A percentile compares a stretch with the other conserved stretches of the same genome.
Conservation (phyloP, 2,797 vertebrate species). For the Rhinophrynus dorsalis region DNA sequence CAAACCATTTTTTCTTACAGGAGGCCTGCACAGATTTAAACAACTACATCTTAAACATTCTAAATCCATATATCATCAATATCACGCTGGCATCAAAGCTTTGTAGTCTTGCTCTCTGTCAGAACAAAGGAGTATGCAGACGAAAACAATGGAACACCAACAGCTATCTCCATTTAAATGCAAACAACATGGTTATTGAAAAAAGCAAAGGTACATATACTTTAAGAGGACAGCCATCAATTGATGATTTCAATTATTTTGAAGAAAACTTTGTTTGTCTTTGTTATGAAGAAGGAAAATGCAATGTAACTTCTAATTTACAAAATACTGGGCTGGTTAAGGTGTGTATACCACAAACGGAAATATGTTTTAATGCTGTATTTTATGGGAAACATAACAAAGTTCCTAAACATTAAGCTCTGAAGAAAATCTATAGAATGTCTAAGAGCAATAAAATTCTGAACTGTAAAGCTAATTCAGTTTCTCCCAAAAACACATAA, state of each 20-base stretch:
- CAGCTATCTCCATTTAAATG: slow-evolving; percentile 79
- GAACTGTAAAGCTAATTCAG: not conserved
- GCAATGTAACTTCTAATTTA: slow-evolving; percentile 51
- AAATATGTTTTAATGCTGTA: slow-evolving; percentile 48
- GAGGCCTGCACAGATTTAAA: slow-evolving; percentile 71
- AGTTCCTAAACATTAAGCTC: not conserved
- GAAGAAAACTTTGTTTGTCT: slow-evolving; percentile 70
- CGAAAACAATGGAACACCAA: slow-evolving; percentile 70
- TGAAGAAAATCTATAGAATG: too few relatives aligned
- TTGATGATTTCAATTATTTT: slow-evolving; percentile 66
- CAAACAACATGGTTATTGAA: slow-evolving; percentile 65
- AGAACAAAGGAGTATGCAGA: slow-evolving; percentile 72
- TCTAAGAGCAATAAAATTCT: too few relatives aligned
- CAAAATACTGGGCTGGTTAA: slow-evolving; percentile 41
- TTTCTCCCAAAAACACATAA: not conserved
- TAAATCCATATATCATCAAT: slow-evolving; percentile 83
- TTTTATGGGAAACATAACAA: not conserved
- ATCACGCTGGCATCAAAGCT: slow-evolving; percentile 82
- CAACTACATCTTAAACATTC: slow-evolving; percentile 65
- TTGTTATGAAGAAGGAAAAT: slow-evolving; percentile 69
- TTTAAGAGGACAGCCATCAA: slow-evolving; percentile 64
- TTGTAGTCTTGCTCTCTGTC: slow-evolving; percentile 77
- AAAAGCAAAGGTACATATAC: slow-evolving; percentile 59
- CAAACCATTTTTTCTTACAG: slow-evolving; percentile 57
- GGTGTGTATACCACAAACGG: slow-evolving; percentile 53